Evolutionary conservation across 2,888 invertebrate species (phyloP).

Genomic region (Baccha elongata): DNA sequence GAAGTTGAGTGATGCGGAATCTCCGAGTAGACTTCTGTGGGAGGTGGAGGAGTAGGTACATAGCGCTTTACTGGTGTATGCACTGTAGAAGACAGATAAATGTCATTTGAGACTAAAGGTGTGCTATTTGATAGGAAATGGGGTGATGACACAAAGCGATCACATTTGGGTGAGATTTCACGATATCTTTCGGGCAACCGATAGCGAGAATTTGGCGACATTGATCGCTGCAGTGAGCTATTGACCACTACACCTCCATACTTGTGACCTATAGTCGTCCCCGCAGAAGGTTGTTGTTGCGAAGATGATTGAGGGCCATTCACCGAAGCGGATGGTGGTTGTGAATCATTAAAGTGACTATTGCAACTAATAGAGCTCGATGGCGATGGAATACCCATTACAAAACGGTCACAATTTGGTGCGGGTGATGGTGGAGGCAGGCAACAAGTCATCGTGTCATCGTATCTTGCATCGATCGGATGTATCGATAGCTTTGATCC

Average conservation of each 20-base stretch:
- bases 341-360: conserved; percentile 53
- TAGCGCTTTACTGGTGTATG: conserved; percentile 82
- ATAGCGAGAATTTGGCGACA: conserved; percentile 81
- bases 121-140: conserved; percentile 78
- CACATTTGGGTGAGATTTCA: conserved; percentile 77
- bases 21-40: conserved; percentile 78
- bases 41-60: conserved; percentile 81
- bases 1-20: conserved; percentile 60
- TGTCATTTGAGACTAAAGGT: conserved; percentile 79
- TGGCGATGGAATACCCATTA: conserved; percentile 76
- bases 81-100: conserved; percentile 81
- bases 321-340: conserved; percentile 23
- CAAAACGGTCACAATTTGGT: conserved; percentile 80
- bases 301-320: conserved; percentile 22
- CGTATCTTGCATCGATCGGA: conserved; percentile 77
- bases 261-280: conserved; percentile 59
- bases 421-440: conserved; percentile 82
- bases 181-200: conserved; percentile 79
- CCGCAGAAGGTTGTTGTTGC: conserved; percentile 37
- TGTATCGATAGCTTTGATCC: conserved; percentile 76
- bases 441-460: conserved; percentile 79
- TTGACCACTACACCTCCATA: conserved; percentile 17
- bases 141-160: conserved; percentile 76
- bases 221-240: conserved; percentile 76
- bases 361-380: conserved; percentile 67